Base-by-base conservation (phyloP, 2,113 vertebrate species). In the Brachypteracias leptosomus region DNA sequence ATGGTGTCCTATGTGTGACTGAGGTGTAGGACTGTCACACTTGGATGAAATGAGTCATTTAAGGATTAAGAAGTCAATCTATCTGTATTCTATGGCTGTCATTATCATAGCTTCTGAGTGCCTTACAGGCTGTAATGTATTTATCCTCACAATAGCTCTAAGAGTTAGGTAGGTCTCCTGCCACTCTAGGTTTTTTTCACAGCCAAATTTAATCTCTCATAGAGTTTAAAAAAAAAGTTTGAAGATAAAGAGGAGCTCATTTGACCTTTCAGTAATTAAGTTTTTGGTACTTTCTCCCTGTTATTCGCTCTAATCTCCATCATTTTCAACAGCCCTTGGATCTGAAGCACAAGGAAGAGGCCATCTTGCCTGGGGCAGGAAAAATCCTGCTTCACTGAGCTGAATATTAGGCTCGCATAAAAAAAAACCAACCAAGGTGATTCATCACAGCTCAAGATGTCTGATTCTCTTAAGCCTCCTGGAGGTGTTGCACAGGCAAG, bases 341-440 rank as follows among this genome's bases (percentile, higher is more conserved):
- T 88, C 77, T 95, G 84, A 83, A 82, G 51, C 46, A 89, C 52
- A 63, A 89, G 87, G 67, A 93, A 78, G 70, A 95, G 66, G 57
- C 33, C 47, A 5, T 90, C 54, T 95, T 94, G 82, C 90, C 93
- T 67, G 26, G 55, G 63, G 91, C 76, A 92, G 88, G 54, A 94
- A 85, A 97, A 96, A 95, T 77, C 61, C 91, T 95, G 80, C 73
- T 96, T 89, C 62, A 38, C 63, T 74, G 82, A 95, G 47, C 71
- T 80, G 72, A 94, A 72, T 86, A 85, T 87, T 94, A 88, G 86
- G 52, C 63, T 71, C 1, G 3, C 31, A 52, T 88, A 77, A 35
- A 85, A 88, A 85, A 82, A 73, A 78, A 16, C 1, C 58, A 85
- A 20, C 25, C 31, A 84, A 74, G 71, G 57, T 88, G 68, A 94